phyloP scores from a whole-genome alignment of 2,113 vertebrate species.

The Marmota flaviventris region DNA sequence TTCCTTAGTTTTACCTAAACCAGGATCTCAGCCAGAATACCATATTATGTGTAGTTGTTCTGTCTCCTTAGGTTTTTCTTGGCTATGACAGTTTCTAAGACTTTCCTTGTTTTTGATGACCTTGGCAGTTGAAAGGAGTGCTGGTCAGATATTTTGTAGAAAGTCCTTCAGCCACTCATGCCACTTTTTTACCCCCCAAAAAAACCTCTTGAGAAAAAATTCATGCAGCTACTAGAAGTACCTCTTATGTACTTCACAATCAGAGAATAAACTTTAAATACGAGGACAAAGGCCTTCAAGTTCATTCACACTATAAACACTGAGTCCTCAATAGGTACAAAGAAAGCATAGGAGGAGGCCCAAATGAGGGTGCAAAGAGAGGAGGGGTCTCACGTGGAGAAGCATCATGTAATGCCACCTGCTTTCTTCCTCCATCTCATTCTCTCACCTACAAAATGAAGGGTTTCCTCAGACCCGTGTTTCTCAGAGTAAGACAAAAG shows the following conservation, averaged over 20 bases:
- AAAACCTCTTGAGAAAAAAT: neutral
- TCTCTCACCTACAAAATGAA: neutral
- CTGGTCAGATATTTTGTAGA: neutral
- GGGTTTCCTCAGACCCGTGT: neutral
- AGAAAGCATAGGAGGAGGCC: neutral
- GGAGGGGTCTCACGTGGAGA: neutral
- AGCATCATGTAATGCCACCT: accelerated
- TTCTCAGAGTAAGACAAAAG: neutral
- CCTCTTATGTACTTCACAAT: neutral
- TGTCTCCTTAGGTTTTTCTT: neutral
- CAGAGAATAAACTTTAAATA: neutral
- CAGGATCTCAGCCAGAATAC: neutral
- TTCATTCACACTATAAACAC: neutral
- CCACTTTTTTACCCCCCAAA: neutral
- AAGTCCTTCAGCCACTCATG: neutral
- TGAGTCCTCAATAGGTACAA: neutral
- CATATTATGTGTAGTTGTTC: neutral
- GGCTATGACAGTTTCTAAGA: neutral
- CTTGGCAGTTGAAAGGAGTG: neutral
- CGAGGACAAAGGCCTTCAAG: neutral
- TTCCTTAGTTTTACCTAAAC: neutral
- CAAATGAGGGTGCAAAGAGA: neutral
- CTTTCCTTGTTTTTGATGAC: neutral
- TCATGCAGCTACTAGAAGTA: neutral
- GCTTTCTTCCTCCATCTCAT: no score